A percentile compares a stretch with the other conserved stretches of the same genome.
phyloP scores from a whole-genome alignment of 2,797 vertebrate genomes.

The Decapterus maruadsi region DNA sequence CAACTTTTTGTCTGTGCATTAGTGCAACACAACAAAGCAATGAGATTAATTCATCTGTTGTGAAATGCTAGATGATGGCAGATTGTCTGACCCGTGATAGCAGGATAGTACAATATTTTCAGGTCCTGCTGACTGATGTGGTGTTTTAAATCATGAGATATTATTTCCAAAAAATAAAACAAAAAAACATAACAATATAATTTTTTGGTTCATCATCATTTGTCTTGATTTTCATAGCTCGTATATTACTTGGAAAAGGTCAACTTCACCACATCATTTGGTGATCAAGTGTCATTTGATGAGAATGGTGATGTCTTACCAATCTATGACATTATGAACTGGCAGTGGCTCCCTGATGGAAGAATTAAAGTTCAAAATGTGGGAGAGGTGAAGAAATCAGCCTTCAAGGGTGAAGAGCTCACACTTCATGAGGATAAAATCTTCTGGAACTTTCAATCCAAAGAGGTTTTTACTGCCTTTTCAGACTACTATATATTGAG shows the following conservation, averaged over 20 bases:
- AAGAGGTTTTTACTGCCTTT: neutral
- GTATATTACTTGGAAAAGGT: neutral
- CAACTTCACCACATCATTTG: neutral
- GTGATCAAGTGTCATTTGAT: neutral
- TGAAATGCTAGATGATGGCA: too few species aligned
- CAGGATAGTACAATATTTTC: too few species aligned
- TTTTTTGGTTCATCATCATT: neutral
- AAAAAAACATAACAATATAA: neutral
- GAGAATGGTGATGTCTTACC: conserved; percentile 52
- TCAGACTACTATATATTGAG: neutral
- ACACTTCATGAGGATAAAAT: neutral
- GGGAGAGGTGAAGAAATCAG: neutral
- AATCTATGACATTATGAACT: conserved; percentile 80
- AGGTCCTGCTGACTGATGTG: too few species aligned
- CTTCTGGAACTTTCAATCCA: neutral
- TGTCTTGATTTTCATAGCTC: neutral
- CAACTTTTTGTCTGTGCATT: too few species aligned
- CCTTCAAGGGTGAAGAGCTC: neutral
- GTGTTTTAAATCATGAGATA: neutral
- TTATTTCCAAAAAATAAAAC: too few species aligned
- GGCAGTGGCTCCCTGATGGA: conserved; percentile 69
- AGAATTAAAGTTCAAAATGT: neutral
- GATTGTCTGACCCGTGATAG: too few species aligned
- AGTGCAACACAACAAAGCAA: too few species aligned
- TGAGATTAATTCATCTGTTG: too few species aligned